These are phyloP conservation scores for Gymnarchus niloticus DNA, from an alignment of 2,113 vertebrate genomes.

Conservation along the genomic window DNA sequence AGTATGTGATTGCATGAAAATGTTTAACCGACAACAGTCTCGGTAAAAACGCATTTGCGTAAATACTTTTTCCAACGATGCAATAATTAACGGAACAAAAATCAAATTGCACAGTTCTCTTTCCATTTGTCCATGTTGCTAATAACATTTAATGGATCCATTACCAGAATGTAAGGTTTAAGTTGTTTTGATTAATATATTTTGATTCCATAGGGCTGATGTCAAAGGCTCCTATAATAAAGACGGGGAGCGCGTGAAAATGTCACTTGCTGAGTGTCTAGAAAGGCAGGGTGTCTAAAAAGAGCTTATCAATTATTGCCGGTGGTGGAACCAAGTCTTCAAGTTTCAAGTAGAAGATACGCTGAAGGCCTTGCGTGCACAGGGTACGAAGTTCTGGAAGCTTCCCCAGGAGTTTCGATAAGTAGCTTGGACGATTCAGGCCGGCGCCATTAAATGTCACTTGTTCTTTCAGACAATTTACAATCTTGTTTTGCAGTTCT, in stretches of 20 bases:
- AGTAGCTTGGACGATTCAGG: conserved; percentile 75
- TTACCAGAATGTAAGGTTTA: conserved; percentile 54
- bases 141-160: conserved; percentile 51
- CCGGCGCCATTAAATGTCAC: conserved; percentile 72
- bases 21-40: conserved; percentile 47
- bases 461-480: conserved; percentile 85
- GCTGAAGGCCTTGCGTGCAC: conserved; percentile 93
- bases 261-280: conserved; percentile 48
- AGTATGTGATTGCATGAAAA: conserved; percentile 59
- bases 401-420: conserved; percentile 91
- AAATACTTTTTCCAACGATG: conserved; percentile 40
- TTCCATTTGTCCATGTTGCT: conserved; percentile 6
- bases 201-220: conserved; percentile 32
- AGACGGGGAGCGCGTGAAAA: conserved; percentile 24
- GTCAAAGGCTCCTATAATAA: conserved; percentile 58
- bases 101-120: conserved; percentile 59
- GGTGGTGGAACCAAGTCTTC: conserved; percentile 96
- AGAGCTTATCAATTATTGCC: conserved; percentile 93
- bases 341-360: conserved; percentile 98
- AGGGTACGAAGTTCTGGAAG: conserved; percentile 91
- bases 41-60: conserved; percentile 52
- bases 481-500: conserved; percentile 87
- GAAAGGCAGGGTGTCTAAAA: conserved; percentile 94
- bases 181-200: not conserved
- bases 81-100: conserved; percentile 55